Evolutionary conservation across 2,113 vertebrate genomes (phyloP), one percentile per base, ranked within the genome.

Genomic region (Xiphias gladius): DNA sequence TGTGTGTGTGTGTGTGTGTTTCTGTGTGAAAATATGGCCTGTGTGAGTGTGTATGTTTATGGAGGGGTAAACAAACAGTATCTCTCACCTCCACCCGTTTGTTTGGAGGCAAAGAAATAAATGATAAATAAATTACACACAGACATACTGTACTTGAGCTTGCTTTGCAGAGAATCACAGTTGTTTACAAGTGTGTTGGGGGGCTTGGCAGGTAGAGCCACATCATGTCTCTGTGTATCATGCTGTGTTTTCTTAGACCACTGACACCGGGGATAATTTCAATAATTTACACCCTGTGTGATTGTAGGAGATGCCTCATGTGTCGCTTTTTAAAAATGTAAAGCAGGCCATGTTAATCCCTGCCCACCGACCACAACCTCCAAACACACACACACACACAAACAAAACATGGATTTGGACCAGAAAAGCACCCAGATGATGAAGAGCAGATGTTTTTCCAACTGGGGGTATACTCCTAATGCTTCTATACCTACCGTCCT

Each of bases 281-380:
- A 94, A 94, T 95, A 93, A 95, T 95, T 95, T 83, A 94, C 79
- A 62, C 55, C 46, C 59, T 68, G 28, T 63, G 77, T 84, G 88
- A 93, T 89, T 74, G 76, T 28, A 63, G 71, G 82, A 90, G 81
- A 87, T n/a, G 43, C 87, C 85, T 84, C 30, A 2, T 82, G 71
- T 91, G 76, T 88, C 83, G 59, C 89, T 88, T 92, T 93, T 95
- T 93, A 94, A 94, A 95, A 94, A 94, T 93, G 92, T 88, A 94
- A 92, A 93, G 82, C 80, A 83, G 90, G 74, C 62, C 74, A 70
- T 85, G 87, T 88, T 68, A 70, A 77, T 79, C 67, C 77, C 76
- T 80, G 66, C 82, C 76, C 84, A 78, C 50, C 41, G 62, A 80
- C 86, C 78, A 71, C 83, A 81, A 72, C 59, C 30, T 80, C 68